Base-by-base conservation (phyloP, 2,797 vertebrate genomes). In the Alfaro cultratus region DNA sequence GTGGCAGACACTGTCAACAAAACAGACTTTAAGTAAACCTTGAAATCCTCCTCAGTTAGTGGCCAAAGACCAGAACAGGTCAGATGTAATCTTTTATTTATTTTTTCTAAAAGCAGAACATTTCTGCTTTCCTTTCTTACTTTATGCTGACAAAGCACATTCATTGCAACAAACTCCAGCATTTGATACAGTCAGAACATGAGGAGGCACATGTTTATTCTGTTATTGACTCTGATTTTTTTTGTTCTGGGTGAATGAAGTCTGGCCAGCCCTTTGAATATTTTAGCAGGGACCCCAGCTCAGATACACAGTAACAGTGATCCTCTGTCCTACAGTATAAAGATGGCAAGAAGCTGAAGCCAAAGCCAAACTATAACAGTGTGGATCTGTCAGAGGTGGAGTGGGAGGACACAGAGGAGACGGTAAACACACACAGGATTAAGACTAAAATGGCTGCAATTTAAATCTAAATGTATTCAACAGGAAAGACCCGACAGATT, bases 321-420 rank as follows among this genome's bases (percentile, higher is more conserved):
- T 76, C 81, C 47, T 88, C 74, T 85, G 79, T 71, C 71, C 73
- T 43, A 1, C 91, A 99, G 98, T 99, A 99, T 73, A 97, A 96
- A 94, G 97, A 99, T 21, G 98, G 97, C 43, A 97, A 97, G 94
- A 98, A 97, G 68, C 87, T 98, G 86, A 97, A 96, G 81, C 97
- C 96, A 5, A 99, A 99, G 81, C 98, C 98, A 0, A 99, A 99
- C 92, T 99, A 99, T 94, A 99, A 99, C 95, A 99, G 98, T 0
- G 98, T 99, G 85, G 98, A 99, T 82, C 95, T 99, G 83, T 96
- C 97, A 0, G 98, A 99, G 89, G 98, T 98, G 83, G 98, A 99
- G 90, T 98, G 97, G 98, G 98, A 98, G 90, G 98, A 99, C 76
- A 91, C 45, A 1, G 95, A 98, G 2, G 97, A 98, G 92, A 94